Evolutionary conservation across 1,140 invertebrate genomes (phyloP).

Genomic region (Brachionus manjavacas): DNA sequence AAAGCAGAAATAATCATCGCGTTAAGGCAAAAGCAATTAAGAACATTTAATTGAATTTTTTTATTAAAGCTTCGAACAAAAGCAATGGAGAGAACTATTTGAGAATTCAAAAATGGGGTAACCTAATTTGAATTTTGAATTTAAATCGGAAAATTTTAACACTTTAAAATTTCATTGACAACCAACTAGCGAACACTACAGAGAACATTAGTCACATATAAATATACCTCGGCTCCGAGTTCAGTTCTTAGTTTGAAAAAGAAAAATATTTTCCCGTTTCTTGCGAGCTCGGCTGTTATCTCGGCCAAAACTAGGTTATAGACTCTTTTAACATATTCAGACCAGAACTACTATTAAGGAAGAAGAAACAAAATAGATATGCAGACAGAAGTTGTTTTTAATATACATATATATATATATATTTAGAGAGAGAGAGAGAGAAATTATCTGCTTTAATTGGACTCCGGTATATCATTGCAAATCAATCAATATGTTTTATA

Average conservation of each 20-base stretch:
- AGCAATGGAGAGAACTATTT: constrained; percentile 9
- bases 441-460: constrained; percentile 26
- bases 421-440: not conserved
- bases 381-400: constrained; percentile 34
- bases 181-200: not conserved
- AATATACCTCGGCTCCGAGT: not conserved
- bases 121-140: constrained; percentile 21
- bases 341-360: constrained; percentile 25
- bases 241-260: not conserved
- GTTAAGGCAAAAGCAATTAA: not conserved
- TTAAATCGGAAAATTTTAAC: not conserved
- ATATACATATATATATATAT: too few species aligned
- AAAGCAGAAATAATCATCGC: constrained; percentile 30
- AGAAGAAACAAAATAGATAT: constrained; percentile 9
- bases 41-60: constrained; percentile 28
- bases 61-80: not conserved
- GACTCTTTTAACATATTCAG: constrained; percentile 29
- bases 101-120: not conserved
- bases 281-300: constrained; percentile 11
- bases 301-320: constrained; percentile 5
- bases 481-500: constrained; percentile 24
- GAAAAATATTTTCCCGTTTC: not conserved
- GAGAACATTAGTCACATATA: not conserved
- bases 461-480: constrained; percentile 36
- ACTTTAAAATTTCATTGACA: constrained; percentile 5